Percentiles rank a stretch among this genome's conserved stretches.
Conservation (phyloP, 1,140 invertebrate species). For the Lordiphosa collinella region DNA sequence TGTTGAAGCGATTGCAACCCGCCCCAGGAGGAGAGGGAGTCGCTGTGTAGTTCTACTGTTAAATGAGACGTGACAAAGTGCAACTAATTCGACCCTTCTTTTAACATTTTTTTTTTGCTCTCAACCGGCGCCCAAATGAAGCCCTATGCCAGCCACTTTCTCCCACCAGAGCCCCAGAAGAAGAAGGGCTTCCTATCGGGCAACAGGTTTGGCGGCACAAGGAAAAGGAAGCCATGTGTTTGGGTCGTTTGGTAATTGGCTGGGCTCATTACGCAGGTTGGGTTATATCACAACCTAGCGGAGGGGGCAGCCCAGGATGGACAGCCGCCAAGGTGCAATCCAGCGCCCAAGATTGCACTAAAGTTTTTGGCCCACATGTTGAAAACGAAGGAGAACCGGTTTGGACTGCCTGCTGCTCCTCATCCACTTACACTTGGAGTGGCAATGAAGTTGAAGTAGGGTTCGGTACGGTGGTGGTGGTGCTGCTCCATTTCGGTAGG, state of each 20-base stretch:
- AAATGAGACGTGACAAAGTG: slow-evolving; percentile 73
- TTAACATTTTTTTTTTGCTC: slow-evolving; percentile 21
- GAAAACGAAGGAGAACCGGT: slow-evolving; percentile 28
- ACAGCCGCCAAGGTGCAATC: slow-evolving; percentile 22
- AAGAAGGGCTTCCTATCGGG: slow-evolving; percentile 48
- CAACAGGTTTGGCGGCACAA: slow-evolving; percentile 53
- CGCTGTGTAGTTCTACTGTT: slow-evolving; percentile 27
- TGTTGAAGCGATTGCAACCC: slow-evolving; percentile 24
- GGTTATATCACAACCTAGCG: slow-evolving; percentile 64
- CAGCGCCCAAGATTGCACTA: slow-evolving; percentile 13
- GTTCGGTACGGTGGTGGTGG: no score
- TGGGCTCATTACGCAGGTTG: slow-evolving; percentile 55
- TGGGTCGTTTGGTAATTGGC: slow-evolving; percentile 49
- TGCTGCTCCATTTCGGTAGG: slow-evolving; percentile 55
- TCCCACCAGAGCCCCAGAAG: slow-evolving; percentile 24
- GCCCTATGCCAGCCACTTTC: slow-evolving; percentile 58
- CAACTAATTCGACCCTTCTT: slow-evolving; percentile 37
- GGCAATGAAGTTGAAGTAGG: slow-evolving; percentile 71
- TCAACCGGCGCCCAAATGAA: slow-evolving; percentile 56
- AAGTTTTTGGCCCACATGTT: slow-evolving; percentile 43
- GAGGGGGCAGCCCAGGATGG: slow-evolving; percentile 41
- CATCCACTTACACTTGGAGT: slow-evolving; percentile 54
- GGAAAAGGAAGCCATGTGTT: slow-evolving; percentile 54
- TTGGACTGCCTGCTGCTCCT: slow-evolving; percentile 34
- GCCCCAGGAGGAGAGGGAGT: slow-evolving; percentile 1